Evolutionary conservation across 2,113 vertebrate genomes (phyloP), one percentile per base, ranked within the genome.

Genomic region (Bolborhynchus lineola): DNA sequence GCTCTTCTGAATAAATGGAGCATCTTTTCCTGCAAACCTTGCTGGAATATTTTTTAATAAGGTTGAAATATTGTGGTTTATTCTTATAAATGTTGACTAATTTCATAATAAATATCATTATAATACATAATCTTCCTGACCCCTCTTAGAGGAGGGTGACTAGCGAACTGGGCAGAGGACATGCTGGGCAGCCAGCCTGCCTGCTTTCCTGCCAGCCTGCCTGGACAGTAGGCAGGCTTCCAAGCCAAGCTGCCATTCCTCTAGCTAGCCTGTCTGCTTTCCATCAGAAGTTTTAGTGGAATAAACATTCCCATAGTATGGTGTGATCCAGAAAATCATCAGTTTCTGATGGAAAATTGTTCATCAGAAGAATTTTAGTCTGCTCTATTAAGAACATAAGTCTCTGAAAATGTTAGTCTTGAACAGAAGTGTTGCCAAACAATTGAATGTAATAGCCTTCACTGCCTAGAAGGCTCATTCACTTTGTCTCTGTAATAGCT

Each of bases 321-420:
- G 63, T 96, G 87, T 72, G 91, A 95, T 95, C 93, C 91, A 90
- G 87, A 87, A 96, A 92, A 95, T 90, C 94, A 96, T 86, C 82
- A 44, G 81, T 95, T 95, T 96, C 86, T 92, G 89, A 87, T 93
- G 89, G 96, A 76, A 91, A 95, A 89, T 91, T 94, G 91, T 95
- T 89, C 49, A 85, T 91, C 94, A 93, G 89, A 95, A 96, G 93
- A 91, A 74, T 95, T 91, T 89, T 71, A 92, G 81, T 77, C 81
- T 62, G 77, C 60, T 93, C 86, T 92, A 55, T 92, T 90, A 94
- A 79, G 94, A 93, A 69, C 91, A 69, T 93, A 95, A 92, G 86
- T 97, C 94, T 97, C 70, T 78, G 72, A 79, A 97, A 95, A 87
- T 68, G 94, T 96, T 95, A 62, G 81, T 89, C 77, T 78, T 91